These are phyloP conservation scores for Eudemis profundana DNA, from an alignment of 2,888 invertebrate genomes.

Conservation along the genomic window DNA sequence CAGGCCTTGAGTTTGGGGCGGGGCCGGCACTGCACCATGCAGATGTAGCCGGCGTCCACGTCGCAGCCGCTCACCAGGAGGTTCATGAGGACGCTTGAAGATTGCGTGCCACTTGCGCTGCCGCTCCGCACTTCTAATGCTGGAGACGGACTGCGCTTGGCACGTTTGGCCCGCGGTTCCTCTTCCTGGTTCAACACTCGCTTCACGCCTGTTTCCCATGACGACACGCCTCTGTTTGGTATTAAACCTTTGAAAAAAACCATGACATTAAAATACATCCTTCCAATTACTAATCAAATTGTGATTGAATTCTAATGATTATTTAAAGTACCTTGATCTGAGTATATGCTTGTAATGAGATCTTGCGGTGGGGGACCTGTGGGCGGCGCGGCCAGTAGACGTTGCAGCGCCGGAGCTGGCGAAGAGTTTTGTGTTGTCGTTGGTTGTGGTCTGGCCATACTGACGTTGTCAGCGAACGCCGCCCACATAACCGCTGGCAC, in stretches of 20 bases:
- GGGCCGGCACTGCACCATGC: constrained; percentile 90
- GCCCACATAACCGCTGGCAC: constrained; percentile 91
- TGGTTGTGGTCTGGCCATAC: constrained; percentile 80
- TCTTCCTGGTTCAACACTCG: constrained; percentile 75
- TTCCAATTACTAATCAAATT: not conserved
- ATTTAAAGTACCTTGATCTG: constrained; percentile 70
- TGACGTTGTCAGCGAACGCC: constrained; percentile 86
- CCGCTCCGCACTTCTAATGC: constrained; percentile 47
- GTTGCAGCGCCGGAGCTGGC: constrained; percentile 75
- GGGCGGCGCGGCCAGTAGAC: constrained; percentile 71
- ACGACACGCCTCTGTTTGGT: constrained; percentile 70
- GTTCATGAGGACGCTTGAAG: constrained; percentile 96
- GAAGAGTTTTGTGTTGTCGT: constrained; percentile 66
- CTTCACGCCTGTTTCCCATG: constrained; percentile 76
- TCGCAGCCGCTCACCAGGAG: constrained; percentile 98
- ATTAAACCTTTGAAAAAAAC: constrained; percentile 68
- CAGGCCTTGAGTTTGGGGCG: constrained; percentile 80
- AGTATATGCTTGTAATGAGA: constrained; percentile 79
- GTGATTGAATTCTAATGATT: not conserved
- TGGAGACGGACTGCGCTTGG: constrained; percentile 75
- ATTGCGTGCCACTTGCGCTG: constrained; percentile 75
- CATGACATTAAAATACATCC: not conserved
- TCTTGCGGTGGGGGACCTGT: constrained; percentile 79
- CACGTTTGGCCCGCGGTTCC: constrained; percentile 73
- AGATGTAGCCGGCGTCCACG: constrained; percentile 96